Conservation (phyloP, 2,888 invertebrate species). For the Protophormia terraenovae region DNA sequence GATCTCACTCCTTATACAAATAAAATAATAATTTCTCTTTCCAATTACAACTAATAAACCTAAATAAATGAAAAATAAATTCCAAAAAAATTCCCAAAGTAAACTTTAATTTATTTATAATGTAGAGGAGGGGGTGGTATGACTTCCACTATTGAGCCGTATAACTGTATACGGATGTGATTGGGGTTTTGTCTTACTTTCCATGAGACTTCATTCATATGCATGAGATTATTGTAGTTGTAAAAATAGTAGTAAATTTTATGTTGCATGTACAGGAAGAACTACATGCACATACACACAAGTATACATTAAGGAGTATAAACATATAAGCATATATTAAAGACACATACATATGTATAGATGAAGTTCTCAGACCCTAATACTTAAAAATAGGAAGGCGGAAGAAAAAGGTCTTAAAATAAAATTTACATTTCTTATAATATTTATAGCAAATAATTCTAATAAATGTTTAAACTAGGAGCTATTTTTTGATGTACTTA, state of each 20-base stretch:
- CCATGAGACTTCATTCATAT: constrained; percentile 45
- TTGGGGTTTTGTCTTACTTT: constrained; percentile 37
- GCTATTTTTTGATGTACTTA: no score
- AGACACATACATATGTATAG: no score
- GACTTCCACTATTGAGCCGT: neutral
- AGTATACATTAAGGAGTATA: neutral
- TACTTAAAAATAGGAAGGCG: no score
- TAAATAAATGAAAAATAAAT: neutral
- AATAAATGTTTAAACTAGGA: no score
- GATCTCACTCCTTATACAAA: no score
- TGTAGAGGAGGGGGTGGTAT: neutral
- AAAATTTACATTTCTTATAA: no score
- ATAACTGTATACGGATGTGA: neutral
- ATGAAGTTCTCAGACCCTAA: no score
- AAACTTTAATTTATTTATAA: constrained; percentile 18
- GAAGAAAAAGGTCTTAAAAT: no score
- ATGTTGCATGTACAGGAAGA: constrained; percentile 47
- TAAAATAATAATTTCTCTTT: neutral
- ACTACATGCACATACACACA: neutral
- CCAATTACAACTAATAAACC: constrained; percentile 1
- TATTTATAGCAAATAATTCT: no score
- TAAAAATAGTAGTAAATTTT: constrained; percentile 41
- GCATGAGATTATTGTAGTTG: constrained; percentile 45
- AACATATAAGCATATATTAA: neutral
- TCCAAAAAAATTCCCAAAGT: neutral